These are phyloP conservation scores for Euphysa ruthae DNA, from an alignment of 30 jellyfish, hydroid and myxozoan genomes.

Conservation along the genomic window DNA sequence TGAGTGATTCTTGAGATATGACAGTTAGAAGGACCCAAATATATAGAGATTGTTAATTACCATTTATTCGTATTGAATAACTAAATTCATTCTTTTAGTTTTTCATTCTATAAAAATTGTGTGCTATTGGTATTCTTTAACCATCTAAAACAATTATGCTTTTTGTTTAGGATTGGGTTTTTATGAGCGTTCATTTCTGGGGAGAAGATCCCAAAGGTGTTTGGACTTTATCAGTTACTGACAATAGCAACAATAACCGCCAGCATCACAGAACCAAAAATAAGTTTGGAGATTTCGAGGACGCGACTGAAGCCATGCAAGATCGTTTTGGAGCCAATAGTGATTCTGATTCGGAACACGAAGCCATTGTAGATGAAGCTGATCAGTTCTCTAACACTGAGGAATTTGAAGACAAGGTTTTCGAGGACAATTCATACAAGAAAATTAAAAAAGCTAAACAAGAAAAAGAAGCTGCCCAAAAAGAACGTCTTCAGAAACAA, in stretches of 20 bases:
- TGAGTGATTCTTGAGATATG: too few species aligned
- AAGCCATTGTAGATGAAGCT: conserved; percentile 12
- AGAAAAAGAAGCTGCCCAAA: not conserved
- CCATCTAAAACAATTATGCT: too few species aligned
- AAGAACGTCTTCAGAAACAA: not conserved
- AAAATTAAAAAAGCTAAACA: not conserved
- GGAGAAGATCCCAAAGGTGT: conserved; percentile 98
- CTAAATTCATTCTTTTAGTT: too few species aligned
- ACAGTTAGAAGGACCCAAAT: not conserved
- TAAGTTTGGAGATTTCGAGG: conserved; percentile 85
- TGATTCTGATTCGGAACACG: conserved; percentile 24
- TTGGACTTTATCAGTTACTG: conserved; percentile 97
- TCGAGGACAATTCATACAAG: conserved; percentile 6
- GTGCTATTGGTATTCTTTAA: too few species aligned
- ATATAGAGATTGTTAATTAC: not conserved
- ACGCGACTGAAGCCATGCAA: conserved; percentile 89
- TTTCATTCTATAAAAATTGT: too few species aligned
- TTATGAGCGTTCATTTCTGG: conserved; percentile 99
- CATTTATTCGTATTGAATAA: conserved; percentile 4
- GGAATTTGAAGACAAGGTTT: conserved; percentile 49
- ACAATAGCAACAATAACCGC: conserved; percentile 69
- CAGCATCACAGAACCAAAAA: conserved; percentile 62
- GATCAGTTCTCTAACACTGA: conserved; percentile 24
- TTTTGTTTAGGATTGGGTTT: conserved; percentile 87
- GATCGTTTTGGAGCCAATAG: conserved; percentile 37